Base-by-base conservation (phyloP, 1,140 invertebrate genomes). In the Reticulitermes speratus region DNA sequence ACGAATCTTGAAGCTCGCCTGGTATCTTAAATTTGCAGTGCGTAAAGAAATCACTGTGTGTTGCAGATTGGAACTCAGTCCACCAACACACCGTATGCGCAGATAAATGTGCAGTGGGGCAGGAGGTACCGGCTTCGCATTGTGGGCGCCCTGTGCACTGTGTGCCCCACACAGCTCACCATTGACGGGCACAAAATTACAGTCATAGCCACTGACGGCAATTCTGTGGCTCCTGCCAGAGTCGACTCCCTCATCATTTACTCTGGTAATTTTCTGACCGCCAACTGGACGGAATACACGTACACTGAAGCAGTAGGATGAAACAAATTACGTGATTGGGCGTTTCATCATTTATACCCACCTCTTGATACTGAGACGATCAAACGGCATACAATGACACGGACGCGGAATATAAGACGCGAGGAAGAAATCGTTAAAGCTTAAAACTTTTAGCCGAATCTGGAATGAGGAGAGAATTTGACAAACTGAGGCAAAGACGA, bases 61-160 rank as follows among this genome's bases (percentile, higher is more conserved):
- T 55, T 55, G 52, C 52, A 55, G 52, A 55, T 55, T 55, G 52
- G 52, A 55, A 55, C 52, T 55, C 14, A 55, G 19, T 55, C 52
- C 3, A 86, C 85, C 65, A 83, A 0, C 23, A 85, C 87, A 2
- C 87, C 87, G 21, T 55, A 44, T 32, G 45, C 52, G 9, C 84
- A 89, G 86, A 88, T 87, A 44, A 82, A 82, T 0, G 87, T 88
- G 14, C 23, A 84, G 32, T 87, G 88, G 8, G 92, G 92, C 16
- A 89, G 89, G 25, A 89, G 92, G 21, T 93, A 94, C 88, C 90
- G 94, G 16, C 93, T 95, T 86, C 89, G 94, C 65, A 88, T 94
- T 14, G 92, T 94, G 25, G 94, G 92, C 87, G 93, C 93, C 87
- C 93, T 92, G 87, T 90, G 93, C 87, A 87, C 92, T 45, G 91